Evolutionary conservation across 2,888 invertebrate species (phyloP).

Genomic region (Cheilosia vernalis): DNA sequence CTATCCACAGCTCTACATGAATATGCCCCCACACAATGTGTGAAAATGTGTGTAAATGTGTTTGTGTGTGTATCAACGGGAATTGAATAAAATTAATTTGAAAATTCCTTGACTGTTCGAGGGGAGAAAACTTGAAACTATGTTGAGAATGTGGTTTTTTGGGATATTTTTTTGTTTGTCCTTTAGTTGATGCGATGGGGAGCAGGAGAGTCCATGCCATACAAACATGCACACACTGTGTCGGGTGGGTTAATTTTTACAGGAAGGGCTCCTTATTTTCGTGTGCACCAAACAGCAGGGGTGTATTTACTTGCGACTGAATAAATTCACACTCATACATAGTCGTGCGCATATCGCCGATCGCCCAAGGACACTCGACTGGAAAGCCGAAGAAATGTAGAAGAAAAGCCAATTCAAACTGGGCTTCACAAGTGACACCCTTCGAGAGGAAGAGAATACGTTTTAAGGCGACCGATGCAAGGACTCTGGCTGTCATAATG

Average conservation of each 20-base stretch:
- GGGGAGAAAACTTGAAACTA: conserved; percentile 37
- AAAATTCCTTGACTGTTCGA: conserved; percentile 51
- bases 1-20: background rate
- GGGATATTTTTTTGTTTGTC: conserved; percentile 1
- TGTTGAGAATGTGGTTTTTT: conserved; percentile 59
- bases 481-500: background rate
- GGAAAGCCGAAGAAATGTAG: conserved; percentile 13
- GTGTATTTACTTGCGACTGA: conserved; percentile 46
- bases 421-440: conserved; percentile 49
- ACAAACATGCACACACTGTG: background rate
- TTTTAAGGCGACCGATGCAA: conserved; percentile 44
- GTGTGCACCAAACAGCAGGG: conserved; percentile 21
- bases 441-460: conserved; percentile 24
- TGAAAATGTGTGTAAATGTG: background rate
- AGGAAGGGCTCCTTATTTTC: conserved; percentile 7
- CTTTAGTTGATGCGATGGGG: background rate
- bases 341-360: conserved; percentile 8
- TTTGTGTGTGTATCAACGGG: conserved; percentile 37
- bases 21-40: background rate
- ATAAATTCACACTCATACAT: conserved; percentile 58
- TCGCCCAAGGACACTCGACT: background rate
- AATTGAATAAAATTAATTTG: conserved; percentile 68
- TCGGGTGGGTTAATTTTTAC: conserved; percentile 12
- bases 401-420: conserved; percentile 68
- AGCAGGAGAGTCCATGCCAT: background rate